Percentiles rank a stretch among this genome's conserved stretches.
These are phyloP conservation scores for Pharmacophagus antenor DNA, from an alignment of 2,888 invertebrate genomes.

Conservation along the genomic window DNA sequence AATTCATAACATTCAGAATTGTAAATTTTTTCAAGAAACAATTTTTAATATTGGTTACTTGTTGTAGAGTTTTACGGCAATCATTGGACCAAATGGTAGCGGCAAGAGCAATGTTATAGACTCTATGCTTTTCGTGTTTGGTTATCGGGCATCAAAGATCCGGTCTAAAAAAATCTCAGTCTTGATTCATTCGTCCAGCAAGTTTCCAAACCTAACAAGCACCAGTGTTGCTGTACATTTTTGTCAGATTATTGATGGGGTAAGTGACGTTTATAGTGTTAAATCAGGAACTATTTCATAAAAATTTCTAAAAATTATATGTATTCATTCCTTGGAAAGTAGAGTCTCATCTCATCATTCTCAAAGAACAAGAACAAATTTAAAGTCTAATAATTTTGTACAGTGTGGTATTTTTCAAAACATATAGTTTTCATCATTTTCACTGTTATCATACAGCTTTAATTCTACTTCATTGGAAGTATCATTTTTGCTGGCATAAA, in stretches of 20 bases:
- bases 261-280: conserved; percentile 50
- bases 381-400: too few relatives aligned
- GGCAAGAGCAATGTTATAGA: conserved; percentile 99
- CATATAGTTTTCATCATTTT: too few relatives aligned
- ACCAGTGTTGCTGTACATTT: conserved; percentile 93
- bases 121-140: conserved; percentile 99
- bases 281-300: neutral
- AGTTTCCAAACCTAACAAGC: conserved; percentile 85
- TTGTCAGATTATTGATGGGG: conserved; percentile 88
- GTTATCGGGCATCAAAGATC: conserved; percentile 96
- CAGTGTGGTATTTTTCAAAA: too few relatives aligned
- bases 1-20: too few relatives aligned
- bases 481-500: too few relatives aligned
- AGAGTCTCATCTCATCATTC: too few relatives aligned
- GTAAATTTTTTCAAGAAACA: neutral
- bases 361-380: too few relatives aligned
- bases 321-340: too few relatives aligned
- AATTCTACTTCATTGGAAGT: too few relatives aligned
- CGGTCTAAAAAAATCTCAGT: conserved; percentile 97
- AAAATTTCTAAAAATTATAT: too few relatives aligned
- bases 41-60: neutral
- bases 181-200: conserved; percentile 94
- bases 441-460: too few relatives aligned
- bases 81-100: conserved; percentile 99
- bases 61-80: conserved; percentile 94